Conservation (phyloP, 2,797 vertebrate genomes). For the Microctenopoma steveboyesi region DNA sequence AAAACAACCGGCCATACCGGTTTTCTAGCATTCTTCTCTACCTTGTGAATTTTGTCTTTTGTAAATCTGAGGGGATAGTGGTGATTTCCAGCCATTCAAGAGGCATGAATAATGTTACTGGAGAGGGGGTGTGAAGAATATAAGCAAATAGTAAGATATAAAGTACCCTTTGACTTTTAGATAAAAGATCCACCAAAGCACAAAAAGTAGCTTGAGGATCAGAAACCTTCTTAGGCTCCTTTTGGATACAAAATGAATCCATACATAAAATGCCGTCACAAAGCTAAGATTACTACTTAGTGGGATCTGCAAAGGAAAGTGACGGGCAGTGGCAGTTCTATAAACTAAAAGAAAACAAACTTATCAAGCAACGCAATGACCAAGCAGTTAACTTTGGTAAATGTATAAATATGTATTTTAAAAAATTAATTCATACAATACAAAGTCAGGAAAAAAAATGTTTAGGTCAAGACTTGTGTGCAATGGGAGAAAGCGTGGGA, state of each 20-base stretch:
- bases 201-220: neutral
- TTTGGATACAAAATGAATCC: slow-evolving; percentile 10
- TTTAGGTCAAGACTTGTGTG: too few relatives aligned
- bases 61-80: slow-evolving; percentile 1
- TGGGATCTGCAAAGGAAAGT: too few relatives aligned
- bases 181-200: slow-evolving; percentile 30
- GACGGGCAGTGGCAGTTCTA: too few relatives aligned
- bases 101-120: neutral
- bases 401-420: too few relatives aligned
- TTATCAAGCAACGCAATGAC: too few relatives aligned
- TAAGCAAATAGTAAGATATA: slow-evolving; percentile 16
- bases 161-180: slow-evolving; percentile 61
- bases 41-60: slow-evolving; percentile 29
- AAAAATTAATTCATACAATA: too few relatives aligned
- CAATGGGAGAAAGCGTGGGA: neutral
- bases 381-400: too few relatives aligned
- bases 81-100: slow-evolving; percentile 20
- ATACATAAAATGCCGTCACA: neutral
- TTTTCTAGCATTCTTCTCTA: slow-evolving; percentile 62
- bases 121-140: slow-evolving; percentile 10
- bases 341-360: too few relatives aligned
- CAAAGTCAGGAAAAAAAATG: too few relatives aligned
- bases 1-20: slow-evolving; percentile 65
- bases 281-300: neutral
- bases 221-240: slow-evolving; percentile 1